These are phyloP conservation scores for Rhodeus uyekii DNA, from an alignment of 2,797 vertebrate species.

Conservation along the genomic window DNA sequence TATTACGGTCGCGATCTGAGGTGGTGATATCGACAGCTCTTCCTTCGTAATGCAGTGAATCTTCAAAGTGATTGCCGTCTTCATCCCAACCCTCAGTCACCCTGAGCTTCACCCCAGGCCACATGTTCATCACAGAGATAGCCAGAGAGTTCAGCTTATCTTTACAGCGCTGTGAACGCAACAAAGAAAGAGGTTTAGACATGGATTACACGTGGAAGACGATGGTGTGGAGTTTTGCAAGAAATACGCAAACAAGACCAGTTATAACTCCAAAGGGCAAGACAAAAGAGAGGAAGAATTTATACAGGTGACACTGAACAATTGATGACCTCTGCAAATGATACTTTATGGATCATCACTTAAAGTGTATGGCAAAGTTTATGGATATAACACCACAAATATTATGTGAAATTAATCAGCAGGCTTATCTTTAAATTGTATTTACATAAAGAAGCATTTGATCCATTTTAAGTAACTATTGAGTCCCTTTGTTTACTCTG, in stretches of 20 bases:
- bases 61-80: slow-evolving; percentile 94
- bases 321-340: not conserved
- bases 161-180: slow-evolving; percentile 87
- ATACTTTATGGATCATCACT: not conserved
- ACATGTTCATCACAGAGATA: slow-evolving; percentile 99
- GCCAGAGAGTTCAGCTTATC: slow-evolving; percentile 97
- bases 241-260: slow-evolving; percentile 5
- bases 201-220: slow-evolving; percentile 34
- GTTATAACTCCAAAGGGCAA: slow-evolving; percentile 32
- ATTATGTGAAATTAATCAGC: not conserved
- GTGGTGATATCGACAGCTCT: slow-evolving; percentile 97
- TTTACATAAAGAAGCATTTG: not conserved
- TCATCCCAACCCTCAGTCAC: slow-evolving; percentile 99
- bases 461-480: not conserved
- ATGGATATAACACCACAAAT: not conserved
- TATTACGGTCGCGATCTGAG: slow-evolving; percentile 91
- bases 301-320: not conserved
- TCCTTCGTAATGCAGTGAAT: slow-evolving; percentile 97
- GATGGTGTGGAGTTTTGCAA: slow-evolving; percentile 32
- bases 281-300: not conserved
- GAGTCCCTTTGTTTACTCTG: not conserved
- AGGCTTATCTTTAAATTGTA: not conserved
- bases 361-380: not conserved
- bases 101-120: slow-evolving; percentile 94
- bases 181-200: slow-evolving; percentile 19